phyloP scores from a whole-genome alignment of 2,113 vertebrate genomes.

The Motacilla alba region DNA sequence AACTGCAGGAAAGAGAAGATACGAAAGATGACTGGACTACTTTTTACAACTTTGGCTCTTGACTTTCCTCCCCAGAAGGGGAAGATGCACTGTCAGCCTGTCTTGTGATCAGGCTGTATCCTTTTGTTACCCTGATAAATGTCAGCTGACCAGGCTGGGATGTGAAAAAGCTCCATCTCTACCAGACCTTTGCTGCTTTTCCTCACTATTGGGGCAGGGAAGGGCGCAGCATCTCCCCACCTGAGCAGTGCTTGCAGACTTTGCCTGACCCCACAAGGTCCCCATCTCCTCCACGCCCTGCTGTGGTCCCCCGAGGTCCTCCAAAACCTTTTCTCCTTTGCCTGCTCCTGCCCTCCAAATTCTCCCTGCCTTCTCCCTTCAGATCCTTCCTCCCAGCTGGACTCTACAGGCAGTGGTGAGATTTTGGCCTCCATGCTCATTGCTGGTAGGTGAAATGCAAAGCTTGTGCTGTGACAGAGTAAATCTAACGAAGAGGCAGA shows the following conservation, averaged over 20 bases:
- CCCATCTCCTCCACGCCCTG: background rate
- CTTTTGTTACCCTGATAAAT: conserved; percentile 26
- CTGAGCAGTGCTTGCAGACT: background rate
- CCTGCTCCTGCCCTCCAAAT: background rate
- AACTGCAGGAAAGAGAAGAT: background rate
- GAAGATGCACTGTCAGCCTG: conserved; percentile 35
- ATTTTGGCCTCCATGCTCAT: background rate
- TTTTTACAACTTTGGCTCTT: conserved; percentile 4
- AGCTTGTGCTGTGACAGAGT: background rate
- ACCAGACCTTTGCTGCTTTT: background rate
- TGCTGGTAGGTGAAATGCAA: background rate
- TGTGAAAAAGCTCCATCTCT: conserved; percentile 18
- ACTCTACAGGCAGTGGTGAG: background rate
- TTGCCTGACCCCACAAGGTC: background rate
- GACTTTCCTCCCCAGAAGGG: conserved; percentile 26
- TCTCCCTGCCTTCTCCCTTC: background rate
- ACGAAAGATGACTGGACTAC: background rate
- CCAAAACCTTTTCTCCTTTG: background rate
- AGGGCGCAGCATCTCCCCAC: background rate
- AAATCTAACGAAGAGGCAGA: background rate
- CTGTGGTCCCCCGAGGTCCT: background rate
- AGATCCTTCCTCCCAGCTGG: background rate
- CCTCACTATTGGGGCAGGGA: background rate
- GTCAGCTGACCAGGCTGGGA: conserved; percentile 36
- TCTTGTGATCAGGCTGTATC: conserved; percentile 42